Evolutionary conservation across 2,797 vertebrate genomes (phyloP), one percentile per base, ranked within the genome.

Genomic region (Tenualosa thibaudeaui): DNA sequence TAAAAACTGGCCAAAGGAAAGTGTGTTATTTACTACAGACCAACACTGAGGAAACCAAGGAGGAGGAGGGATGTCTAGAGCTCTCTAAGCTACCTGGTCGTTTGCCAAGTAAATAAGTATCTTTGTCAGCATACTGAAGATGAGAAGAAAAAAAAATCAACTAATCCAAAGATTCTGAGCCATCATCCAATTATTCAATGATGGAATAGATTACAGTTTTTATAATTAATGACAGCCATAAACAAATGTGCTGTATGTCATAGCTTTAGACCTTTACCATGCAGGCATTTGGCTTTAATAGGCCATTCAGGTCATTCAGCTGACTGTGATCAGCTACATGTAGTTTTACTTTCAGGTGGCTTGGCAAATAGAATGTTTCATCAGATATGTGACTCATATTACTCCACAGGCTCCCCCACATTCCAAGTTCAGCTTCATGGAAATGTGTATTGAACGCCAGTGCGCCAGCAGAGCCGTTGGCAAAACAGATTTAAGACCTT

Each of bases 1-100:
- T 78, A 78, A 43, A 40, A 78, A 78, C 71, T 78, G 71, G 40
- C 71, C 71, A 78, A 43, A 46, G 37, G 71, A 78, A 78, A 78
- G 71, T 78, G 71, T 78, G 71, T 46, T 40, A 78, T 78, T 78
- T 46, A 78, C 71, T 46, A 19, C 10, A 43, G 37, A 78, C 40
- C 1, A 17, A 40, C 65, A 71, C 56, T 7, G 58, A 10, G 58
- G 71, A 8, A 51, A 51, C 50, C 50, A 7, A 12, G 50, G 12
- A 65, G 7, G 60, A n/a, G 58, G 5, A 22, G 17, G 58, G 19
- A 7, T 22, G 6, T 19, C 54, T 56, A 56, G 22, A 56, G 54
- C 54, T 31, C n/a, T 71, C 65, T 71, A 37, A 31, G 12, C 26
- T 40, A 40, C 31, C 12, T 37, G 31, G 26, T 15, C 13, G 13